phyloP scores from a whole-genome alignment of 2,888 invertebrate species.

The Ptychoptera contaminata region DNA sequence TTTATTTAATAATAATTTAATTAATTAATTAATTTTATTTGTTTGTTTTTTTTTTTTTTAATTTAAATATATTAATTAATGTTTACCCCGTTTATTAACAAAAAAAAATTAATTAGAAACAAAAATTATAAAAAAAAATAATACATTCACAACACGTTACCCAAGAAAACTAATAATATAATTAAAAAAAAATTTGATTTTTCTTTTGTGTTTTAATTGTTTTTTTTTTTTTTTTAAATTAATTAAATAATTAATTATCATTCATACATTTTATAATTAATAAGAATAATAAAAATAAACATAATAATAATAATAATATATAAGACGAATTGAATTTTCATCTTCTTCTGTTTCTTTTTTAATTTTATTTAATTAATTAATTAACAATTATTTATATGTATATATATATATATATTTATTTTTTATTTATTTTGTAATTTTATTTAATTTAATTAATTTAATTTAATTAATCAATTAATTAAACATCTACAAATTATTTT shows the following conservation, averaged over 20 bases:
- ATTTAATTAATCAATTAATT: no score
- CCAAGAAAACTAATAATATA: constrained; percentile 3
- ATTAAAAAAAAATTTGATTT: neutral
- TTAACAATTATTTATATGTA: neutral
- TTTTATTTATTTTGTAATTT: no score
- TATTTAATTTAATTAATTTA: no score
- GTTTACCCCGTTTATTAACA: constrained; percentile 10
- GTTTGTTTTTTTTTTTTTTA: constrained; percentile 3
- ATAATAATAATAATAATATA: neutral
- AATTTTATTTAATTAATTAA: neutral
- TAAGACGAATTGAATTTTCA: neutral
- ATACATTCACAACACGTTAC: neutral
- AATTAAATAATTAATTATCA: constrained; percentile 5
- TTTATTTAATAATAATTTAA: neutral
- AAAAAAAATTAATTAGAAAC: constrained; percentile 5
- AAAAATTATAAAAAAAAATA: neutral
- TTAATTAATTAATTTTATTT: neutral
- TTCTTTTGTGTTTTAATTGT: constrained; percentile 1
- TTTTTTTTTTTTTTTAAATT: constrained; percentile 2
- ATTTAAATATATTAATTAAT: constrained; percentile 10
- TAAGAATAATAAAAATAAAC: neutral
- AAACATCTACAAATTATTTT: no score
- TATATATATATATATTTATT: no score
- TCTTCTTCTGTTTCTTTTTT: neutral
- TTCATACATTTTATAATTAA: constrained; percentile 3